phyloP scores from a whole-genome alignment of 2,888 invertebrate species.

The Tachina fera region DNA sequence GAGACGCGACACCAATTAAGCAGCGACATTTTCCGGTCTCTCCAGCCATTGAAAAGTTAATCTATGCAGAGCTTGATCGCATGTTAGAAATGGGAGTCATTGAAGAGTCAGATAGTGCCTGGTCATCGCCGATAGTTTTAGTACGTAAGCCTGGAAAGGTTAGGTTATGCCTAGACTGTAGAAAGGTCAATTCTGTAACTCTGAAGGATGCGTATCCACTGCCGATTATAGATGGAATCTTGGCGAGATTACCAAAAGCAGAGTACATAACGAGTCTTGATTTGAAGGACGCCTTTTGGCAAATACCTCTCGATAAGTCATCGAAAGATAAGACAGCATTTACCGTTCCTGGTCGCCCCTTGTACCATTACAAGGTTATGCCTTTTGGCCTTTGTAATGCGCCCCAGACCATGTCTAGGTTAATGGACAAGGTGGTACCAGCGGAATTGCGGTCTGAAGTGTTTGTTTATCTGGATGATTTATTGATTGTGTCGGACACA shows the following conservation, averaged over 20 bases:
- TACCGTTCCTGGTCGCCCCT: conserved; percentile 8
- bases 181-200: conserved; percentile 35
- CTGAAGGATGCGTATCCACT: conserved; percentile 69
- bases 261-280: conserved; percentile 59
- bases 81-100: background rate
- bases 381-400: no score
- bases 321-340: conserved; percentile 40
- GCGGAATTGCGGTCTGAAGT: conserved; percentile 27
- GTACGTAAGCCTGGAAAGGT: background rate
- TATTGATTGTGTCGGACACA: conserved; percentile 22
- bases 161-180: conserved; percentile 33
- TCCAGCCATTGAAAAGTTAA: no score
- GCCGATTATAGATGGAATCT: conserved; percentile 64
- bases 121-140: background rate
- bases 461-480: conserved; percentile 39
- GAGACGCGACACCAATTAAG: background rate
- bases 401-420: conserved; percentile 8
- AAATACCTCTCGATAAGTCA: conserved; percentile 28
- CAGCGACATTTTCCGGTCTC: background rate
- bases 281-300: conserved; percentile 50
- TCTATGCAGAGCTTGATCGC: no score
- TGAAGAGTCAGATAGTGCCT: background rate
- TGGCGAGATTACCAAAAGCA: conserved; percentile 58
- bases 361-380: no score
- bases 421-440: conserved; percentile 50